Evolutionary conservation across 2,113 vertebrate genomes (phyloP).

Genomic region (Thinocorus orbignyianus): DNA sequence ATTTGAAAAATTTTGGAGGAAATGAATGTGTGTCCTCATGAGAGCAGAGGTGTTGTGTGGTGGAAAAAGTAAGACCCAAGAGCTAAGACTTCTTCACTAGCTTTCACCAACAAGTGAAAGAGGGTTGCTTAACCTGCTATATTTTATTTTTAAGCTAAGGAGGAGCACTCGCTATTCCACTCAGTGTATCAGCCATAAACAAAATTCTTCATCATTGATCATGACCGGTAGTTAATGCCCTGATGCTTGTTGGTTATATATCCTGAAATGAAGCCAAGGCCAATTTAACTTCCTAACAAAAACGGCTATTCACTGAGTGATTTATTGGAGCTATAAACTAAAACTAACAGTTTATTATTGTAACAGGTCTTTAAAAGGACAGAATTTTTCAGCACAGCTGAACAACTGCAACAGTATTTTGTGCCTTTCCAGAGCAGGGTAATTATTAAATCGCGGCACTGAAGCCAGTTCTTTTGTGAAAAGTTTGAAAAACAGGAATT

Average conservation of each 20-base stretch:
- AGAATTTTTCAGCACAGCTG: conserved; percentile 48
- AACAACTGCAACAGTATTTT: conserved; percentile 64
- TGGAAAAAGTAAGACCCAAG: conserved; percentile 3
- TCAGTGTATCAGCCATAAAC: conserved; percentile 35
- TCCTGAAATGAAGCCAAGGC: conserved; percentile 68
- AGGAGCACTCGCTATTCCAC: neutral
- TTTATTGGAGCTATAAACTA: conserved; percentile 67
- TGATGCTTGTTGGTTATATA: conserved; percentile 59
- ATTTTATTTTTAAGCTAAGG: conserved; percentile 34
- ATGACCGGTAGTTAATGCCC: conserved; percentile 62
- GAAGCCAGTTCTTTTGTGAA: conserved; percentile 43
- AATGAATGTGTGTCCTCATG: conserved; percentile 15
- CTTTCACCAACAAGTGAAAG: conserved; percentile 2
- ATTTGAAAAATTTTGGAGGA: neutral
- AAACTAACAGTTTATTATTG: conserved; percentile 69
- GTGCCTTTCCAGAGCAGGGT: conserved; percentile 26
- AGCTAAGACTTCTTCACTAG: neutral
- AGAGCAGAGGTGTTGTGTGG: neutral
- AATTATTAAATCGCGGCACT: conserved; percentile 12
- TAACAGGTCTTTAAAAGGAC: conserved; percentile 66
- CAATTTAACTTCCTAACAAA: conserved; percentile 68
- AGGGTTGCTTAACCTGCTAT: neutral
- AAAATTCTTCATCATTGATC: conserved; percentile 65
- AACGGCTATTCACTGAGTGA: conserved; percentile 63
- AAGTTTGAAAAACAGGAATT: neutral